Percentiles rank a stretch among this genome's conserved stretches.
Evolutionary conservation across 2,888 invertebrate species (phyloP).

Genomic region (Mimas tiliae): DNA sequence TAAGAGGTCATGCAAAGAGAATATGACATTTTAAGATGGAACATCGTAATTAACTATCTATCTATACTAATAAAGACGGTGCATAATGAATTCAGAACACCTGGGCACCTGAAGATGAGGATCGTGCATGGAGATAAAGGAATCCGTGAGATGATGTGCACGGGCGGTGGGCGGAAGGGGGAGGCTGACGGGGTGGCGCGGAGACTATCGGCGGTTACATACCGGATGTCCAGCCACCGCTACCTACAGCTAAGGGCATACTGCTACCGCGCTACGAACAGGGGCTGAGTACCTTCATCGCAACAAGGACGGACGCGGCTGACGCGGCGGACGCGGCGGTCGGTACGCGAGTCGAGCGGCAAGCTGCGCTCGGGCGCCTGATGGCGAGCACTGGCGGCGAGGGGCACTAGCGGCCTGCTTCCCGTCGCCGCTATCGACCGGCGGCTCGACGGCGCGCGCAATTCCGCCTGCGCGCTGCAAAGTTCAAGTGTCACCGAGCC

Average conservation of each 20-base stretch:
- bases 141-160: conserved; percentile 33
- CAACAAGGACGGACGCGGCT: conserved; percentile 64
- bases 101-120: background rate
- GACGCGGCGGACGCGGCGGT: conserved; percentile 44
- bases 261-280: conserved; percentile 73
- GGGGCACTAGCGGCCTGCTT: conserved; percentile 33
- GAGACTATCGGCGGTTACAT: conserved; percentile 61
- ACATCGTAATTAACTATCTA: background rate
- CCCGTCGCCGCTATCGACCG: conserved; percentile 33
- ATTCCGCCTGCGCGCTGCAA: conserved; percentile 35
- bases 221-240: conserved; percentile 65
- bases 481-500: conserved; percentile 51
- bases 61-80: background rate
- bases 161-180: conserved; percentile 41
- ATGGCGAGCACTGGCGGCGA: conserved; percentile 51
- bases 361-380: conserved; percentile 50
- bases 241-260: conserved; percentile 74
- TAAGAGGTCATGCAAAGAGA: background rate
- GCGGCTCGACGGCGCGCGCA: conserved; percentile 33
- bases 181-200: conserved; percentile 44
- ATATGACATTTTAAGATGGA: background rate
- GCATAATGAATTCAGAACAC: background rate
- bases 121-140: conserved; percentile 35
- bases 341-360: conserved; percentile 42
- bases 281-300: conserved; percentile 78